A percentile compares a stretch with the other conserved stretches of the same genome.
Conservation (phyloP, 2,797 vertebrate genomes). For the Falco cherrug region DNA sequence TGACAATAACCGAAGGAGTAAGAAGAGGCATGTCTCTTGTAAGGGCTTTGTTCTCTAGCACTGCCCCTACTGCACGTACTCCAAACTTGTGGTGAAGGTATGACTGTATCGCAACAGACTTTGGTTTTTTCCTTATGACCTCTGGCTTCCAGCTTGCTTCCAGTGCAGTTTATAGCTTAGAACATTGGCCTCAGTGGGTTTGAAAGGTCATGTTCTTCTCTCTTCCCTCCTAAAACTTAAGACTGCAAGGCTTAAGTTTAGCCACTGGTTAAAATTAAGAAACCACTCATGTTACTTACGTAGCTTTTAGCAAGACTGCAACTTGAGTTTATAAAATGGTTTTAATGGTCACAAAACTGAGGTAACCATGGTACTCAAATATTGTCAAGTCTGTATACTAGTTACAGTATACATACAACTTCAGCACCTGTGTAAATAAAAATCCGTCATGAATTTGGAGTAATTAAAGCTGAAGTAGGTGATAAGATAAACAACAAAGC, state of each 20-base stretch:
- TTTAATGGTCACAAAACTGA: neutral
- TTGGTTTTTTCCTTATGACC: neutral
- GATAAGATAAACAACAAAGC: neutral
- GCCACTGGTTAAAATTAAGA: neutral
- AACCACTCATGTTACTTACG: neutral
- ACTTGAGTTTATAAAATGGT: neutral
- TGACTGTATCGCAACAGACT: neutral
- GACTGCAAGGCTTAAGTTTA: neutral
- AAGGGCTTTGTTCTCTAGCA: neutral
- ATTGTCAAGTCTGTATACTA: neutral
- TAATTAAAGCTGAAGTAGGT: neutral
- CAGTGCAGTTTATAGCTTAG: neutral
- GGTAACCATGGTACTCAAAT: neutral
- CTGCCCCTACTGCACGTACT: neutral
- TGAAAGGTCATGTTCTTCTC: neutral
- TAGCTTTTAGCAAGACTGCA: neutral
- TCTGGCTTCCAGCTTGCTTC: neutral
- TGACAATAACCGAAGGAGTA: neutral
- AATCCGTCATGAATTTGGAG: neutral
- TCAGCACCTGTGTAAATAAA: neutral
- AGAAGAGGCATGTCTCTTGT: neutral
- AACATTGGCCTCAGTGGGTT: neutral
- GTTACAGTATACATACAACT: neutral
- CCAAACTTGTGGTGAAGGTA: neutral
- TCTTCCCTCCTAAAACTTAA: neutral